Base-by-base conservation (phyloP, 92 coral and sea anemone species). In the Phymanthus crucifer region DNA sequence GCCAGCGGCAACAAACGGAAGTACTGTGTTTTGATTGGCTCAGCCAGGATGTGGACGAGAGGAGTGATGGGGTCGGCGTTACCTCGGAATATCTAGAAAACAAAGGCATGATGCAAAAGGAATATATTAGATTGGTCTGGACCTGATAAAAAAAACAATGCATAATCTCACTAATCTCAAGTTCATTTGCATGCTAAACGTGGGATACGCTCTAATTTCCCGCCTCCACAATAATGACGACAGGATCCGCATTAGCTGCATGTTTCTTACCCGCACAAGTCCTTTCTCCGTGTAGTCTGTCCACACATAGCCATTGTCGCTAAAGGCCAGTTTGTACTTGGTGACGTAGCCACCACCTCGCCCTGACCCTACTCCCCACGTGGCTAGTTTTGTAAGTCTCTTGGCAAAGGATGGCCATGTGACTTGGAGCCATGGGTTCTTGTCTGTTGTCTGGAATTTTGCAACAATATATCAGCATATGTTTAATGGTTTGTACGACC, bases 241-340 rank as follows among this genome's bases (percentile, higher is more conserved):
- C n/a, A n/a, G n/a, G n/a, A n/a, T n/a, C n/a, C n/a, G n/a, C n/a
- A n/a, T n/a, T n/a, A n/a, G n/a, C n/a, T n/a, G n/a, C n/a, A n/a
- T n/a, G n/a, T n/a, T n/a, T 45, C 89, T 36, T 66, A 92, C 97
- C 83, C 97, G 61, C 18, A 74, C 80, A 50, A 57, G 70, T 24
- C 91, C 94, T 45, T 85, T 83, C 71, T 93, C 90, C 31, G 26
- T 31, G 81, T 93, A 93, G 66, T 87, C 83, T n/a, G 74, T 61
- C 92, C 92, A 93, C 33, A 31, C n/a, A 8, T 19, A 72, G 56
- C 79, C 88, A 72, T 83, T 82, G 38, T 54, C 80, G 45, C 84
- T 84, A 74, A 57, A 90, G 66, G 85, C 85, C 74, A 93, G 80
- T n/a, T 72, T 66, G 82, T 93, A 93, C 27, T 65, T 91, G 16